Evolutionary conservation across 2,113 vertebrate species (phyloP).

Genomic region (Microtus ochrogaster): DNA sequence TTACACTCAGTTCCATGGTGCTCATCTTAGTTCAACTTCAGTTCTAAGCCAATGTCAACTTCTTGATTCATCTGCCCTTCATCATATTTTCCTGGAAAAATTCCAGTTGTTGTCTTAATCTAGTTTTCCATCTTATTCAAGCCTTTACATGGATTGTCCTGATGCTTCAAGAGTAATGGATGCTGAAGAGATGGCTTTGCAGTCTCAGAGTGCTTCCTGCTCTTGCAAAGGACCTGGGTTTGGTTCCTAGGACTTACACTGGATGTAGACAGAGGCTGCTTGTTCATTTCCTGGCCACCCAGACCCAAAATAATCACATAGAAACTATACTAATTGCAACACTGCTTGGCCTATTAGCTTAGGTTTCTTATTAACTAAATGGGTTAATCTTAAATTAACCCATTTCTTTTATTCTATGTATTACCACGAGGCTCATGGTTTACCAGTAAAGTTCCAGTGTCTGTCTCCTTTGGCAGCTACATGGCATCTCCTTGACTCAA

Average conservation of each 20-base stretch:
- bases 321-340: too few species aligned
- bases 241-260: neutral
- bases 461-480: too few species aligned
- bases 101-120: neutral
- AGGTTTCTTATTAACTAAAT: too few species aligned
- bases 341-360: too few species aligned
- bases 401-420: too few species aligned
- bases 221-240: neutral
- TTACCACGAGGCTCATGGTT: too few species aligned
- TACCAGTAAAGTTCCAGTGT: too few species aligned
- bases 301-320: too few species aligned
- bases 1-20: neutral
- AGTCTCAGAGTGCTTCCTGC: neutral
- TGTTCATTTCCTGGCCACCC: too few species aligned
- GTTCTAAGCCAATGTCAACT: neutral
- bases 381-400: too few species aligned
- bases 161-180: neutral
- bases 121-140: slow-evolving; percentile 30
- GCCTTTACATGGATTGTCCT: neutral
- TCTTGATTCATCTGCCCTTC: neutral
- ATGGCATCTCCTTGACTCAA: too few species aligned
- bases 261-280: neutral
- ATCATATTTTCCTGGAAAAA: neutral
- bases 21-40: neutral
- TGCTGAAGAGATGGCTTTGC: neutral